phyloP scores from a whole-genome alignment of 2,797 vertebrate genomes.

The Muraenolepis orangiensis region DNA sequence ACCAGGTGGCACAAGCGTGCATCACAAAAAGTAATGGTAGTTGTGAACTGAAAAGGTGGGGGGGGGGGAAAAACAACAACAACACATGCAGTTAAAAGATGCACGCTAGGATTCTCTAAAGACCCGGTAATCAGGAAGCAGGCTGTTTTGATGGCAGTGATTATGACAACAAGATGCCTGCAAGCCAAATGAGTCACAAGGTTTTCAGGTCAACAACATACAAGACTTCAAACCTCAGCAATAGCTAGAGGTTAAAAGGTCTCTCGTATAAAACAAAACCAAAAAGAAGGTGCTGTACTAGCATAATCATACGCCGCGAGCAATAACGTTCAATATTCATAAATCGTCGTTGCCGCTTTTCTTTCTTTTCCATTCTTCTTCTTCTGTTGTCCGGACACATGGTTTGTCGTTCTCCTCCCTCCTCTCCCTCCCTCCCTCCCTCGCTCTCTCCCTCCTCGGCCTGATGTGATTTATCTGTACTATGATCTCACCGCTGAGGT shows the following conservation, averaged over 20 bases:
- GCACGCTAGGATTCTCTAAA: conserved; percentile 51
- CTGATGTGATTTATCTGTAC: conserved; percentile 2
- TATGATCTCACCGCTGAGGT: conserved; percentile 87
- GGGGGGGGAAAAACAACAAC: not conserved
- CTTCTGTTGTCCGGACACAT: not conserved
- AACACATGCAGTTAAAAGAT: conserved; percentile 61
- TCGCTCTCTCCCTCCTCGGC: not conserved
- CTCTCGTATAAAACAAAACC: not conserved
- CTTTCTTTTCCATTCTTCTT: not conserved
- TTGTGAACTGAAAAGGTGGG: conserved; percentile 24
- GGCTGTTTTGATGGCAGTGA: conserved; percentile 54
- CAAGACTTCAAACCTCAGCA: not conserved
- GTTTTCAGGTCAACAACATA: conserved; percentile 35
- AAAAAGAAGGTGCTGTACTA: not conserved
- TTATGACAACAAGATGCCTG: conserved; percentile 50
- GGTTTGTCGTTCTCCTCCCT: not conserved
- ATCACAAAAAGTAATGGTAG: conserved; percentile 26
- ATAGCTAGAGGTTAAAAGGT: not conserved
- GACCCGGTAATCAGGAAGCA: conserved; percentile 52
- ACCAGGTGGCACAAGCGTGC: conserved; percentile 63
- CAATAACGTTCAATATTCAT: not conserved
- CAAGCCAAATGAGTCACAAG: conserved; percentile 45
- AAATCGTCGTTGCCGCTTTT: not conserved
- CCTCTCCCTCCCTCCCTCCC: not conserved
- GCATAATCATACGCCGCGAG: not conserved